These are phyloP conservation scores for Urophycis tenuis DNA, from an alignment of 2,797 vertebrate genomes.

Conservation along the genomic window DNA sequence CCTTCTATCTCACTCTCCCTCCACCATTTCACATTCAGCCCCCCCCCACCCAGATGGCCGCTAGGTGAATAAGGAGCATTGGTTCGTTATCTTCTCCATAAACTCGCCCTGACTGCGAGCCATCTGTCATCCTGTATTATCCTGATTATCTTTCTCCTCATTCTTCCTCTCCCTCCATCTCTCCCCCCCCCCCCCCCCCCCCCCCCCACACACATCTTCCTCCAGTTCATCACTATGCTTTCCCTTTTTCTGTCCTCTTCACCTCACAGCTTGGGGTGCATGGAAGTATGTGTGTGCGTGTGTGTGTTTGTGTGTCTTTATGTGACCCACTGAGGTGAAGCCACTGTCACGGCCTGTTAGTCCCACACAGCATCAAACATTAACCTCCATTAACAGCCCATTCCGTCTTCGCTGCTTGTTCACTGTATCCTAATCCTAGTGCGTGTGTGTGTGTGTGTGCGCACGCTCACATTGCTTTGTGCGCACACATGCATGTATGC, in stretches of 20 bases:
- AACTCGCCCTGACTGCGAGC: neutral
- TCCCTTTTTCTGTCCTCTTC: neutral
- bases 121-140: neutral
- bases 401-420: constrained; percentile 1
- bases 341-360: constrained; percentile 33
- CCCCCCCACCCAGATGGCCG: neutral
- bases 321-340: constrained; percentile 13
- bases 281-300: neutral
- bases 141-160: neutral
- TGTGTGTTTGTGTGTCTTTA: too few relatives aligned
- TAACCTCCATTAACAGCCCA: constrained; percentile 37
- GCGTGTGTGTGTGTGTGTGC: neutral
- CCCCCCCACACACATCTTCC: too few relatives aligned
- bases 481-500: too few relatives aligned
- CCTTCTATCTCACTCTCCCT: neutral
- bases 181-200: too few relatives aligned
- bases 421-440: neutral
- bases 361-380: constrained; percentile 33
- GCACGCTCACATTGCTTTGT: too few relatives aligned
- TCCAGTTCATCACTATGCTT: neutral
- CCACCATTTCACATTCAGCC: neutral
- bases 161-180: neutral
- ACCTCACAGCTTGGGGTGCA: neutral
- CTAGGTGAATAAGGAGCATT: neutral
- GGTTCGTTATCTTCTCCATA: neutral